A percentile compares a stretch with the other conserved stretches of the same genome.
These are phyloP conservation scores for Festucalex cinctus DNA, from an alignment of 2,113 vertebrate species.

Conservation along the genomic window DNA sequence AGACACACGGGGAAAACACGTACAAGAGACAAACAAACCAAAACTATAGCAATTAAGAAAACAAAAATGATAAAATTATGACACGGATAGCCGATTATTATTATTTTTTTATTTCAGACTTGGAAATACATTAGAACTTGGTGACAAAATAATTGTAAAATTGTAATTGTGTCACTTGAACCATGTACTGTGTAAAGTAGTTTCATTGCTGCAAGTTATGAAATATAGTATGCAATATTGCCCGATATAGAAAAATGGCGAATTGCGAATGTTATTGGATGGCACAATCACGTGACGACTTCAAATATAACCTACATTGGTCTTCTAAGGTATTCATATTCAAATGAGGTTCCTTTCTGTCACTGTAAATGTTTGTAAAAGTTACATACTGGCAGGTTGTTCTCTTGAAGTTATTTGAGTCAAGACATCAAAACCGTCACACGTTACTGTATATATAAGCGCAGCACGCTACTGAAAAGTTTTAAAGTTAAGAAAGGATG, in stretches of 20 bases:
- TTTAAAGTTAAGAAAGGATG: slow-evolving; percentile 47
- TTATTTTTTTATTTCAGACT: too few relatives aligned
- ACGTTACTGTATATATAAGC: slow-evolving; percentile 39
- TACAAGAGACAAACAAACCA: too few relatives aligned
- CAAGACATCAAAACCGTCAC: slow-evolving; percentile 32
- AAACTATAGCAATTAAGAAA: too few relatives aligned
- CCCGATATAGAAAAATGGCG: too few relatives aligned
- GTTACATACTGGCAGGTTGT: slow-evolving; percentile 16
- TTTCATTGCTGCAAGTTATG: neutral
- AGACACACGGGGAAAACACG: too few relatives aligned
- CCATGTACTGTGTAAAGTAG: neutral
- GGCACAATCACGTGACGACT: neutral
- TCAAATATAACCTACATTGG: slow-evolving; percentile 13
- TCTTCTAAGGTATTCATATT: slow-evolving; percentile 12
- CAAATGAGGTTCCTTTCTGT: slow-evolving; percentile 14
- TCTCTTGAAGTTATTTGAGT: slow-evolving; percentile 16
- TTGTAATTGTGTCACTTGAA: too few relatives aligned
- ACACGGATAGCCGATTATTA: too few relatives aligned
- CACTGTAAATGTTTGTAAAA: slow-evolving; percentile 5
- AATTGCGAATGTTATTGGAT: neutral
- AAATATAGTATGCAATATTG: neutral
- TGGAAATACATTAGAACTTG: too few relatives aligned
- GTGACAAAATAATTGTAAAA: too few relatives aligned
- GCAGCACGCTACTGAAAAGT: slow-evolving; percentile 26
- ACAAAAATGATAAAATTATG: too few relatives aligned